phyloP scores from a whole-genome alignment of 1,140 invertebrate genomes.

The Liolophura sinensis region DNA sequence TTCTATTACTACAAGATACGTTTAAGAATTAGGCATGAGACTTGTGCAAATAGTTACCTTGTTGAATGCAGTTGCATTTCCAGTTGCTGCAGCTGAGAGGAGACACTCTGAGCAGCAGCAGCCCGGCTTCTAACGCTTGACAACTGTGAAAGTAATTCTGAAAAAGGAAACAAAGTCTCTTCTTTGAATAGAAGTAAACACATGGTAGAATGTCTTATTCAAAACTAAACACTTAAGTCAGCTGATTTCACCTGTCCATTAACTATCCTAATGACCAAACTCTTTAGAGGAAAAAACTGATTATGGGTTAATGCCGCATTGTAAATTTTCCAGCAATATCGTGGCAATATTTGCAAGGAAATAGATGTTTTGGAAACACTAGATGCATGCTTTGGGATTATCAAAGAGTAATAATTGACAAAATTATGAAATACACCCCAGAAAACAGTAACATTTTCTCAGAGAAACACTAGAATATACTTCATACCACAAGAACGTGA shows the following conservation, averaged over 20 bases:
- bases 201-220: background rate
- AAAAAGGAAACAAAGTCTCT: slow-evolving; percentile 12
- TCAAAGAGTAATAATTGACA: no score
- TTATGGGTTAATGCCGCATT: no score
- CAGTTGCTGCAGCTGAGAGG: slow-evolving; percentile 55
- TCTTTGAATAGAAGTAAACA: background rate
- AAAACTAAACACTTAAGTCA: background rate
- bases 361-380: no score
- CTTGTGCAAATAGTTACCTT: slow-evolving; percentile 37
- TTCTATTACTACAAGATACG: no score
- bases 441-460: no score
- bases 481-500: no score
- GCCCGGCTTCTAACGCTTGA: slow-evolving; percentile 55
- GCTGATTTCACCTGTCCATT: background rate
- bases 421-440: no score
- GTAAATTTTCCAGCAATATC: no score
- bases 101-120: slow-evolving; percentile 54
- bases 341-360: no score
- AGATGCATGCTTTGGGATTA: no score
- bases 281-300: background rate
- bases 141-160: slow-evolving; percentile 54
- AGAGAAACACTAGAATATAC: no score
- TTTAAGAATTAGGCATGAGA: no score
- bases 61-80: slow-evolving; percentile 57
- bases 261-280: background rate